Conservation (phyloP, 1,140 invertebrate genomes). For the Zaprionus ornatus region DNA sequence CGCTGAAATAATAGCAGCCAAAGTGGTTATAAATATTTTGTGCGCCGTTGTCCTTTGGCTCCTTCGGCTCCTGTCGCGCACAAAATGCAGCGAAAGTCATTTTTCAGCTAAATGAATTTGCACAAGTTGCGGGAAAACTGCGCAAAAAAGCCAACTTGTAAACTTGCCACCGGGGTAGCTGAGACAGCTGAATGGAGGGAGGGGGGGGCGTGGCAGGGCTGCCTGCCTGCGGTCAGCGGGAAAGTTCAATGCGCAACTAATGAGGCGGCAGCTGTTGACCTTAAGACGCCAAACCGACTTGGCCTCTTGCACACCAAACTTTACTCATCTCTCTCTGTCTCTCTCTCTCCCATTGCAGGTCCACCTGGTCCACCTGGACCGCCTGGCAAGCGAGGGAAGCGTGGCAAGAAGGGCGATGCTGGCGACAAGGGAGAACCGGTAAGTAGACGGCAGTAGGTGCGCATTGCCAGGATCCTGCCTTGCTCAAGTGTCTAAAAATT, state of each 20-base stretch:
- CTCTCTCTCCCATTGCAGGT: constrained; percentile 84
- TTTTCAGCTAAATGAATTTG: constrained; percentile 82
- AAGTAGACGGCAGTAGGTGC: constrained; percentile 79
- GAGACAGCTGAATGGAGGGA: background rate
- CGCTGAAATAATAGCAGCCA: constrained; percentile 73
- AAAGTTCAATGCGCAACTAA: constrained; percentile 73
- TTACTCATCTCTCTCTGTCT: background rate
- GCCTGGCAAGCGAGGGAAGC: constrained; percentile 93
- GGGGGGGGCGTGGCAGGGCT: background rate
- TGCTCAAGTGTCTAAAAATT: constrained; percentile 36
- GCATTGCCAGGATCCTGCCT: background rate
- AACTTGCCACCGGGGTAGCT: constrained; percentile 1
- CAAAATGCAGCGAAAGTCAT: constrained; percentile 76
- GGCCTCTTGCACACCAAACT: constrained; percentile 24
- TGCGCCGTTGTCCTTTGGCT: constrained; percentile 28
- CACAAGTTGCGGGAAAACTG: constrained; percentile 66
- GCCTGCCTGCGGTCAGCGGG: constrained; percentile 54
- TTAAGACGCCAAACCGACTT: constrained; percentile 40
- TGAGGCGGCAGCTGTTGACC: constrained; percentile 63
- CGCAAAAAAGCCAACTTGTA: constrained; percentile 55
- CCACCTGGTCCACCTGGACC: constrained; percentile 90
- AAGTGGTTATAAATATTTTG: constrained; percentile 82
- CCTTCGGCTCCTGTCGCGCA: constrained; percentile 15
- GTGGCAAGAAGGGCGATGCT: constrained; percentile 94
- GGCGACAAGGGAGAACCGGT: constrained; percentile 91